Evolutionary conservation across 2,113 vertebrate genomes (phyloP).

Genomic region (Hyperoodon ampullatus): DNA sequence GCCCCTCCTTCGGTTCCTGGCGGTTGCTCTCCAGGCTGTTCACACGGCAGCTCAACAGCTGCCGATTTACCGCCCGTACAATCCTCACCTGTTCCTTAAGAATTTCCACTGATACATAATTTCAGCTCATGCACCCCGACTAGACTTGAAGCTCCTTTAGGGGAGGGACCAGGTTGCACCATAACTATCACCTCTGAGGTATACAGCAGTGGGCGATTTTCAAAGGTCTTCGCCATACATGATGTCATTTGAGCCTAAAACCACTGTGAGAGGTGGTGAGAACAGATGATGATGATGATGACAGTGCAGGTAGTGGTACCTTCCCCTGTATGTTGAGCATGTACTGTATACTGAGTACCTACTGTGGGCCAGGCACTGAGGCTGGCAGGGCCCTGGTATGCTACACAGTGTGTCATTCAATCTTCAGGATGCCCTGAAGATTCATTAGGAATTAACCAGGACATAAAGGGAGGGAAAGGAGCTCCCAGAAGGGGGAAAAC

Average conservation of each 20-base stretch:
- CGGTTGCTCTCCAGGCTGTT: not conserved
- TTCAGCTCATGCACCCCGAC: not conserved
- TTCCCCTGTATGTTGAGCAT: fast-evolving
- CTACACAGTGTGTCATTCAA: fast-evolving
- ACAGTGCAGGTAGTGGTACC: fast-evolving
- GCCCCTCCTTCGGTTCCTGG: not conserved
- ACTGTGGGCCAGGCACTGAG: fast-evolving
- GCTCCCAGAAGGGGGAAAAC: not conserved
- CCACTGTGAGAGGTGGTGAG: not conserved
- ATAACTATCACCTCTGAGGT: not conserved
- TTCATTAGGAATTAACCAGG: not conserved
- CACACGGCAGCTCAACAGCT: not conserved
- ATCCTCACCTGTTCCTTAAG: not conserved
- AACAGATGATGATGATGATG: fast-evolving
- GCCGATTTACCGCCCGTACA: fast-evolving
- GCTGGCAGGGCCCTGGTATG: fast-evolving
- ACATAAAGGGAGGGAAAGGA: not conserved
- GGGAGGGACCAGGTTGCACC: fast-evolving
- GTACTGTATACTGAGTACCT: fast-evolving
- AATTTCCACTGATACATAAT: not conserved
- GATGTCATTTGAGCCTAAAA: not conserved
- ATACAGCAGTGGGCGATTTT: fast-evolving
- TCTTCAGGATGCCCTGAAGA: not conserved
- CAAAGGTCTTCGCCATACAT: not conserved
- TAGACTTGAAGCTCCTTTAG: not conserved